Base-by-base conservation (phyloP, 2,113 vertebrate species). In the Daubentonia madagascariensis region DNA sequence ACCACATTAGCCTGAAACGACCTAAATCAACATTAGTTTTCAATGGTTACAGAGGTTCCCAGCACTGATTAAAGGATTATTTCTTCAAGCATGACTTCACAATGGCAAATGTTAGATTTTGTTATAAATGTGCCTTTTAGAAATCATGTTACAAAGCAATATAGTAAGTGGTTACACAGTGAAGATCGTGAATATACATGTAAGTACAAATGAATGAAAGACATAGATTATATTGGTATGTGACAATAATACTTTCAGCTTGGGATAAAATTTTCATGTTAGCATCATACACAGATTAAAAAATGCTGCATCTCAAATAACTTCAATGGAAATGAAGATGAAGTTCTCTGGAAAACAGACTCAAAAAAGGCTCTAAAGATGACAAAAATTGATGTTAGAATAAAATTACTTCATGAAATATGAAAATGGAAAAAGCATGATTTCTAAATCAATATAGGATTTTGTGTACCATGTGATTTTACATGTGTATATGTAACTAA, bases 391-490 rank as follows among this genome's bases (percentile, higher is more conserved):
- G 50, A 59, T 20, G 12, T 61, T 96, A 85, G 43, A 84, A 80
- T 91, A 80, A 68, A 93, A 88, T 68, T 84, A 40, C 6, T 94
- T 59, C 68, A 37, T 63, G 17, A 94, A 96, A 88, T 72, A 43
- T 8, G 48, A 83, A 85, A 85, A 78, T 67, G n/a, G 30, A 43
- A 59, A 85, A 78, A 32, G 8, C 72, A 79, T 76, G 30, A 11
- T 84, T 78, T 90, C 13, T 48, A 76, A 76, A 67, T 85, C 83
- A 89, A 2, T 17, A 2, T 52, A 6, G 67, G 59, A 32, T 63
- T 86, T 76, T 73, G n/a, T 35, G 59, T 32, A 4, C 45, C 35
- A 63, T 75, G 48, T 32, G 11, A 68, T 57, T 97, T 81, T 65
- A 73, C 30, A 3, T 73, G 12, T 84, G 6, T 61, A 11, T 48